These are phyloP conservation scores for Carterocephalus palaemon DNA, from an alignment of 2,888 invertebrate species.

Conservation along the genomic window DNA sequence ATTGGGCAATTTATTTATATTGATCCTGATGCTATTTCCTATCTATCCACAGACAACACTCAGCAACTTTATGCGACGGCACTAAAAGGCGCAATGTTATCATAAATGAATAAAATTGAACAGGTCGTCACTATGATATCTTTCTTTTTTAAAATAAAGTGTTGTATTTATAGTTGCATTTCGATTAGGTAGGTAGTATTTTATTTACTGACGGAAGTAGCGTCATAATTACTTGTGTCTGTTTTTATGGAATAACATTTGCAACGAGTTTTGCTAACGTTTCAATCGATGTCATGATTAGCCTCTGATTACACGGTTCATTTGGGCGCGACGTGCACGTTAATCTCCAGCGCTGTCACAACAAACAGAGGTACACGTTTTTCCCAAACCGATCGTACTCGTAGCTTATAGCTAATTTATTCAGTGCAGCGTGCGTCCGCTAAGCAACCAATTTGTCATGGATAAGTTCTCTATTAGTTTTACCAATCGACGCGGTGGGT, in stretches of 20 bases:
- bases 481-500: conserved; percentile 35
- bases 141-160: conserved; percentile 30
- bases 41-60: conserved; percentile 53
- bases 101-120: conserved; percentile 39
- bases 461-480: conserved; percentile 59
- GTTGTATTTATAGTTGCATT: conserved; percentile 26
- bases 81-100: conserved; percentile 38
- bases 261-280: conserved; percentile 22
- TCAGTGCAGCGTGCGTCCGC: conserved; percentile 50
- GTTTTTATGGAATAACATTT: conserved; percentile 5
- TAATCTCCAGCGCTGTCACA: conserved; percentile 36
- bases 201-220: too few relatives aligned
- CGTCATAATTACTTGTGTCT: conserved; percentile 12
- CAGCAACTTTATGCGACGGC: conserved; percentile 50
- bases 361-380: conserved; percentile 42
- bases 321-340: conserved; percentile 30
- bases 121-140: conserved; percentile 33
- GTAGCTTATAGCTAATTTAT: conserved; percentile 53
- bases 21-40: conserved; percentile 63
- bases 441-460: conserved; percentile 63
- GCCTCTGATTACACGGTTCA: conserved; percentile 34
- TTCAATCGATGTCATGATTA: conserved; percentile 32
- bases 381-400: conserved; percentile 32
- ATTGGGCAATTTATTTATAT: conserved; percentile 72
- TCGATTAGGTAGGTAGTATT: too few relatives aligned